phyloP scores from a whole-genome alignment of 2,797 vertebrate genomes.

The Danio tinwini region DNA sequence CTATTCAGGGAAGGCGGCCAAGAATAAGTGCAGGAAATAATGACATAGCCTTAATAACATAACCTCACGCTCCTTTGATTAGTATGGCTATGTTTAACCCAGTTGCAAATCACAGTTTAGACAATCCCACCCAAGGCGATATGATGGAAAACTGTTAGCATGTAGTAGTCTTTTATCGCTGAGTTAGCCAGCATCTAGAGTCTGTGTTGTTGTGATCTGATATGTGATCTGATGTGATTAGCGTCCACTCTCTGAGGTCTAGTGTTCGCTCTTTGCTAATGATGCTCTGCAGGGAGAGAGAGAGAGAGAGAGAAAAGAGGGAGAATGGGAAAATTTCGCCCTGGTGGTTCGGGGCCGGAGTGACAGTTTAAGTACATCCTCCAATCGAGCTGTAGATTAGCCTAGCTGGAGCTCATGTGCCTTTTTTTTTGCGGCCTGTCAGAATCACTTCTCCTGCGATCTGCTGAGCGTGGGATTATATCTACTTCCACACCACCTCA shows the following conservation, averaged over 20 bases:
- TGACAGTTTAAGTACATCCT: conserved; percentile 49
- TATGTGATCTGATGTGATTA: conserved; percentile 49
- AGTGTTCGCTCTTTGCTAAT: conserved; percentile 42
- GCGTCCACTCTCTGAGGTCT: conserved; percentile 45
- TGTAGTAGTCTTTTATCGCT: conserved; percentile 21
- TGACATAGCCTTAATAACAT: conserved; percentile 39
- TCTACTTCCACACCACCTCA: conserved; percentile 34
- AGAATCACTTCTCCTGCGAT: conserved; percentile 31
- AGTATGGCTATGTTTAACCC: conserved; percentile 18
- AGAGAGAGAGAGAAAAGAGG: conserved; percentile 14
- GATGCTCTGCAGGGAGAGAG: not conserved
- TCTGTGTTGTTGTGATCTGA: conserved; percentile 46
- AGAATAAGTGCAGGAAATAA: conserved; percentile 44
- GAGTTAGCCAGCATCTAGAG: conserved; percentile 28
- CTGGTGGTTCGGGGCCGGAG: conserved; percentile 30
- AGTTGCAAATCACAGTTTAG: conserved; percentile 43
- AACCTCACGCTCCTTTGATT: conserved; percentile 37
- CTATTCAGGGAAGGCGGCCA: conserved; percentile 23
- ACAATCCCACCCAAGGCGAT: conserved; percentile 27
- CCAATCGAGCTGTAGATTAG: conserved; percentile 43
- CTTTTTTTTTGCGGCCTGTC: conserved; percentile 22
- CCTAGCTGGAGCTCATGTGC: conserved; percentile 42
- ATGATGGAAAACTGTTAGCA: conserved; percentile 41
- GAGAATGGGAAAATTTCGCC: conserved; percentile 47
- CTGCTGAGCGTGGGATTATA: conserved; percentile 47